Evolutionary conservation across 2,888 invertebrate species (phyloP).

Genomic region (Drosophila lacicola): DNA sequence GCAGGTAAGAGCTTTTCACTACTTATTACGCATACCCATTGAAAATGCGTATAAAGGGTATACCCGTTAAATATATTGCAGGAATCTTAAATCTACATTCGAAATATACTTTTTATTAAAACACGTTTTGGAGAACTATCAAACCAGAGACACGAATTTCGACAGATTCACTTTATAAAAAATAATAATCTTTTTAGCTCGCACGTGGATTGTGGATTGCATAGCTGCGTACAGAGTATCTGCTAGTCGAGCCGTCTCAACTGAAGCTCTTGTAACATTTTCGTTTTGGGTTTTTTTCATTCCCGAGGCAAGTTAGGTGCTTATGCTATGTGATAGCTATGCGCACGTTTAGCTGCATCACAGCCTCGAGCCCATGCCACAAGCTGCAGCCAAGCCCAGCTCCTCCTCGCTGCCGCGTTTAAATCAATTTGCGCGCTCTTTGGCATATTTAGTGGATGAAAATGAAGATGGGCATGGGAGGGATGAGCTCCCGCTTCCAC

Average conservation of each 20-base stretch:
- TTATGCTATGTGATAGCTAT: slow-evolving; percentile 17
- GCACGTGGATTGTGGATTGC: too few relatives aligned
- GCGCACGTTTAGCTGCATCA: slow-evolving; percentile 28
- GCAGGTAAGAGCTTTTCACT: too few relatives aligned
- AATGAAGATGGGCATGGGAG: background rate
- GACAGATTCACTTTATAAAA: too few relatives aligned
- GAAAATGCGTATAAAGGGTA: too few relatives aligned
- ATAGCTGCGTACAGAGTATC: background rate
- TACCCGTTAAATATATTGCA: too few relatives aligned
- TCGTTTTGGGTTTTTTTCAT: slow-evolving; percentile 10
- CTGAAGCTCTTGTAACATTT: slow-evolving; percentile 20
- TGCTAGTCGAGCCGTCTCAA: background rate
- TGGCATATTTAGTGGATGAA: slow-evolving; percentile 67
- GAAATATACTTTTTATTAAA: too few relatives aligned
- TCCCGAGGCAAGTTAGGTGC: slow-evolving; percentile 17
- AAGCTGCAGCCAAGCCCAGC: slow-evolving; percentile 9
- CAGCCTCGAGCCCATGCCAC: background rate
- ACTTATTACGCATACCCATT: too few relatives aligned
- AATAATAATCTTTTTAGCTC: too few relatives aligned
- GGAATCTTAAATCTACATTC: too few relatives aligned
- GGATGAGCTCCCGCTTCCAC: background rate
- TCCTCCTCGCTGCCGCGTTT: slow-evolving; percentile 58
- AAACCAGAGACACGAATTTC: too few relatives aligned
- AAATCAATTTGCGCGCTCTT: slow-evolving; percentile 76
- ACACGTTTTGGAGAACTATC: too few relatives aligned